A percentile compares a stretch with the other conserved stretches of the same genome.
phyloP scores from a whole-genome alignment of 1,140 invertebrate species.

The Drosophila persimilis region DNA sequence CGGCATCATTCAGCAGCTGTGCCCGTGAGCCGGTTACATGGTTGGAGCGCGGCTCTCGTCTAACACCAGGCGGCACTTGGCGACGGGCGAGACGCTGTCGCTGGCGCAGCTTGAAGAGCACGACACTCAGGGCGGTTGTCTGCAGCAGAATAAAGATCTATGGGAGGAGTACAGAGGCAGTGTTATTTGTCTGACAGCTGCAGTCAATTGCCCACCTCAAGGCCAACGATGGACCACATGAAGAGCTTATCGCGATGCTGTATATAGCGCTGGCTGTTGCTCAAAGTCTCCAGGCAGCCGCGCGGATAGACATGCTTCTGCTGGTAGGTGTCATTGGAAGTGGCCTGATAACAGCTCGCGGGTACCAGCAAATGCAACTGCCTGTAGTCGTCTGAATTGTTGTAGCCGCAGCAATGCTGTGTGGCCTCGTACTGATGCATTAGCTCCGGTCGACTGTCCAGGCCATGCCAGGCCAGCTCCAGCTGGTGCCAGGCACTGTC shows the following conservation, averaged over 20 bases:
- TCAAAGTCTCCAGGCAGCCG: conserved; percentile 56
- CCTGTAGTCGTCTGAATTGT: conserved; percentile 62
- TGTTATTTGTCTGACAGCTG: neutral
- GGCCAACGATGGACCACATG: conserved; percentile 72
- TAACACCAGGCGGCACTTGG: conserved; percentile 65
- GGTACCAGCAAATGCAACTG: conserved; percentile 60
- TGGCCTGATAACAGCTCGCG: conserved; percentile 69
- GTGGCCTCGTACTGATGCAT: conserved; percentile 60
- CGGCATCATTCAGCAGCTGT: conserved; percentile 39
- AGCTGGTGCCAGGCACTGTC: conserved; percentile 56
- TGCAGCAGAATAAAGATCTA: conserved; percentile 68
- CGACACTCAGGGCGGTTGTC: conserved; percentile 49
- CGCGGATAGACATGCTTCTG: conserved; percentile 33
- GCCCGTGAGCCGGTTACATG: conserved; percentile 59
- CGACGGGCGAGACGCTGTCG: conserved; percentile 33
- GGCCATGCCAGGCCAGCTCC: conserved; percentile 63
- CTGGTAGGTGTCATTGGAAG: conserved; percentile 31
- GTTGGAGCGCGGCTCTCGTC: conserved; percentile 60
- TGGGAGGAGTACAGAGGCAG: neutral
- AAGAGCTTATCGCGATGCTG: conserved; percentile 67
- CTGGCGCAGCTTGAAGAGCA: conserved; percentile 59
- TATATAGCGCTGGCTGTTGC: conserved; percentile 40
- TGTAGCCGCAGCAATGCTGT: conserved; percentile 64
- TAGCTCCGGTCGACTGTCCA: conserved; percentile 49
- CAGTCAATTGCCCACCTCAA: conserved; percentile 58